Percentiles rank a stretch among this genome's conserved stretches.
phyloP scores from a whole-genome alignment of 2,888 invertebrate genomes.

The Hyposoter dolosus region DNA sequence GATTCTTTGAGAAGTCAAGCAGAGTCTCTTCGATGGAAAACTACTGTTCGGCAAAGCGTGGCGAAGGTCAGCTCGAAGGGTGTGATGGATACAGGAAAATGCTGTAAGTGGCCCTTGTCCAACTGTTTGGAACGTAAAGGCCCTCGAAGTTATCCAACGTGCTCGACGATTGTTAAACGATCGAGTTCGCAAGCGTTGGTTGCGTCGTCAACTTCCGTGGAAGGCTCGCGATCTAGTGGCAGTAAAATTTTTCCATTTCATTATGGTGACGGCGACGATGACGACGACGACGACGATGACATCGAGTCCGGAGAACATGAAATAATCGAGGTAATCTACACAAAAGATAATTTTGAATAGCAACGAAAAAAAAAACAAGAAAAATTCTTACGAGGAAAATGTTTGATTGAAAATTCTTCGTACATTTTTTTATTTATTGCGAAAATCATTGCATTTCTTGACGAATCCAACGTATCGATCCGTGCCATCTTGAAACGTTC shows the following conservation, averaged over 20 bases:
- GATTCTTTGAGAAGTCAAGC: constrained; percentile 63
- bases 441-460: not conserved
- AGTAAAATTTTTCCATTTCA: constrained; percentile 52
- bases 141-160: constrained; percentile 51
- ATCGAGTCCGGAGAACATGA: constrained; percentile 34
- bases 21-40: constrained; percentile 56
- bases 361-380: not conserved
- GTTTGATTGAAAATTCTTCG: not conserved
- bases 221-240: constrained; percentile 57
- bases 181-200: constrained; percentile 55
- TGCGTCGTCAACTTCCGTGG: constrained; percentile 55
- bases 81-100: constrained; percentile 20
- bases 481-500: constrained; percentile 66
- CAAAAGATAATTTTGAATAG: not conserved
- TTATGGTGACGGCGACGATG: constrained; percentile 47
- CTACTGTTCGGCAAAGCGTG: constrained; percentile 55
- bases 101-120: constrained; percentile 31
- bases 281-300: constrained; percentile 52
- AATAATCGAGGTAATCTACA: constrained; percentile 59
- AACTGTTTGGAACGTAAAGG: constrained; percentile 43
- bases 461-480: constrained; percentile 2
- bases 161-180: constrained; percentile 59
- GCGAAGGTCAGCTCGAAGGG: constrained; percentile 56
- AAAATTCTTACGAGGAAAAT: not conserved
- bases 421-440: not conserved